phyloP scores from a whole-genome alignment of 2,797 vertebrate genomes.

The Gadopsis marmoratus region DNA sequence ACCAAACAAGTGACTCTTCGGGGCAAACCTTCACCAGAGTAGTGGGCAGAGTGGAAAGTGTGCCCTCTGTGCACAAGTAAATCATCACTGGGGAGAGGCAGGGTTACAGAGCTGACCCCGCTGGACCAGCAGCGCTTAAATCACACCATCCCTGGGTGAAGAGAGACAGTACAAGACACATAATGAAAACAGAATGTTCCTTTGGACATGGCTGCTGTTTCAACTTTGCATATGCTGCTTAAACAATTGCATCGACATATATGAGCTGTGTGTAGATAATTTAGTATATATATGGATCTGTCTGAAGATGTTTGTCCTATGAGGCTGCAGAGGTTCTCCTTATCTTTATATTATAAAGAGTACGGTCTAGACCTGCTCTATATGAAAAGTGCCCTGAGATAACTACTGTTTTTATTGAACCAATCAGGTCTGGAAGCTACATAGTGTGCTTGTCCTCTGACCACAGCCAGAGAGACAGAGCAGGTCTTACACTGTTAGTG shows the following conservation, averaged over 20 bases:
- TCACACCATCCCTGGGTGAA: conserved; percentile 67
- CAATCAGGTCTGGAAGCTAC: conserved; percentile 63
- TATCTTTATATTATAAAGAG: neutral
- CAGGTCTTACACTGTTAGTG: conserved; percentile 72
- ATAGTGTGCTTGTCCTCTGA: conserved; percentile 75
- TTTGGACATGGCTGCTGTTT: conserved; percentile 36
- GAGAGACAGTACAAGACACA: conserved; percentile 61
- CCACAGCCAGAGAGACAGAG: conserved; percentile 63
- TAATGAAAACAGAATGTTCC: conserved; percentile 74
- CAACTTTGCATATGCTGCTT: conserved; percentile 23
- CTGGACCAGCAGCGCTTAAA: conserved; percentile 74
- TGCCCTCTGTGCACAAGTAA: conserved; percentile 65
- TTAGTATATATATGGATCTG: neutral
- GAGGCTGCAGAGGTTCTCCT: conserved; percentile 13
- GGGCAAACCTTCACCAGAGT: conserved; percentile 49
- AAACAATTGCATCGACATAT: conserved; percentile 32
- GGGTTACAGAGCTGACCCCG: conserved; percentile 68
- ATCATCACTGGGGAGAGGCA: conserved; percentile 65
- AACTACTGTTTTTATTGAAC: neutral
- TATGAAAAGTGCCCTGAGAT: no score
- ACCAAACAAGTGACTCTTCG: conserved; percentile 65
- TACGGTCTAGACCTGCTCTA: no score
- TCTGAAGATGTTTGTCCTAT: conserved; percentile 22
- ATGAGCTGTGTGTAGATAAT: conserved; percentile 26
- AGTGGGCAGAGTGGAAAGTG: conserved; percentile 64